Evolutionary conservation across 2,888 invertebrate genomes (phyloP).

Genomic region (Adela reaumurella): DNA sequence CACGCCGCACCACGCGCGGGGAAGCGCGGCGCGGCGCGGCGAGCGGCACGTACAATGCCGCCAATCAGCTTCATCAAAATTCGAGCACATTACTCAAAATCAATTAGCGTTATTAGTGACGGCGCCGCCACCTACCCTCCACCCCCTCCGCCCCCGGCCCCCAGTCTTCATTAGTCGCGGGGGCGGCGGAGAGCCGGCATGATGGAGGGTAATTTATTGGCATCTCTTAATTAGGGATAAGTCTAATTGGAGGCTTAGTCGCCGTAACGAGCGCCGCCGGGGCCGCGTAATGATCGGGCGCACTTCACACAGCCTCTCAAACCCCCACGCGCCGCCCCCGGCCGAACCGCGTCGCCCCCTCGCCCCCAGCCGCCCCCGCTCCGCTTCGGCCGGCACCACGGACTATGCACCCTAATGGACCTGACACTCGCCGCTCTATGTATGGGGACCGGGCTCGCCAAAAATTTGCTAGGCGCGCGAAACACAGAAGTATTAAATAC

Average conservation of each 20-base stretch:
- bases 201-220: constrained; percentile 61
- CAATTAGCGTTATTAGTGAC: constrained; percentile 57
- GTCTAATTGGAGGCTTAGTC: constrained; percentile 60
- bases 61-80: constrained; percentile 39
- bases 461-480: too few species aligned
- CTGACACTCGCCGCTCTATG: too few species aligned
- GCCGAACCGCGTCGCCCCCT: neutral
- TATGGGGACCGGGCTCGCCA: too few species aligned
- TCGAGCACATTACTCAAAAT: constrained; percentile 57
- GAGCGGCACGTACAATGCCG: neutral
- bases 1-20: neutral
- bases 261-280: constrained; percentile 38
- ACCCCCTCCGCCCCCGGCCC: too few species aligned
- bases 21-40: neutral
- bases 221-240: constrained; percentile 61
- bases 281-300: constrained; percentile 17
- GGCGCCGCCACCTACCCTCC: constrained; percentile 10
- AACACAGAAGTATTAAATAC: too few species aligned
- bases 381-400: too few species aligned
- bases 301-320: constrained; percentile 21
- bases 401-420: too few species aligned
- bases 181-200: constrained; percentile 23
- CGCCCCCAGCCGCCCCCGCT: neutral
- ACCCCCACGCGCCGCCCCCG: constrained; percentile 1
- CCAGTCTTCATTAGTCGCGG: constrained; percentile 51